Percentiles rank a stretch among this genome's conserved stretches.
Conservation (phyloP, 1,140 invertebrate species). For the Physella acuta region DNA sequence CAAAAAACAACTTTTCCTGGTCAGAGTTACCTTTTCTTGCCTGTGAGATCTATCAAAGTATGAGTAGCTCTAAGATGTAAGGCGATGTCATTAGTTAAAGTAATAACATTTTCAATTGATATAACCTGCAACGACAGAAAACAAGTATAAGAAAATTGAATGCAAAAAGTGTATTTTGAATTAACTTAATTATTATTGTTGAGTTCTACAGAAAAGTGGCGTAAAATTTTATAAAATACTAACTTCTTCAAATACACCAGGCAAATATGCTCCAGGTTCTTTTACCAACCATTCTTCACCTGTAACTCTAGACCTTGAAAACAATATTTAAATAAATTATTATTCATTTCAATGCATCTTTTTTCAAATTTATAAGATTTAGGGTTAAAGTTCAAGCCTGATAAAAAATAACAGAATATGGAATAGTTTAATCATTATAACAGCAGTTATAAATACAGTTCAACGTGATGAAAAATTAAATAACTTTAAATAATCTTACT, state of each 20-base stretch:
- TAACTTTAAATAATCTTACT: conserved; percentile 27
- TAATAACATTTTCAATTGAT: conserved; percentile 53
- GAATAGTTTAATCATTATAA: too few species aligned
- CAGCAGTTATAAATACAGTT: too few species aligned
- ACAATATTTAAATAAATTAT: conserved; percentile 4
- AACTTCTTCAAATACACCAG: conserved; percentile 59
- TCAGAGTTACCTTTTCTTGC: conserved; percentile 45
- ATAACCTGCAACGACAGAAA: conserved; percentile 49
- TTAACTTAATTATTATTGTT: too few species aligned
- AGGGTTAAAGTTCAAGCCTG: too few species aligned
- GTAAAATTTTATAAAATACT: too few species aligned
- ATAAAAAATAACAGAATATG: too few species aligned
- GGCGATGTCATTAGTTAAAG: conserved; percentile 58
- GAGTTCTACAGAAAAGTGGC: too few species aligned
- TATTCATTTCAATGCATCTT: neutral
- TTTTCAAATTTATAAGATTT: too few species aligned
- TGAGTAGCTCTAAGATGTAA: conserved; percentile 57
- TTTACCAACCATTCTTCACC: conserved; percentile 62
- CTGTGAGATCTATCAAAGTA: conserved; percentile 56
- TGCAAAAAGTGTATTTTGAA: neutral
- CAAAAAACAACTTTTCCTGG: too few species aligned
- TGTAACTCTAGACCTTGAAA: conserved; percentile 49
- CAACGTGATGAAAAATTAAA: neutral
- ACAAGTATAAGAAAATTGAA: neutral
- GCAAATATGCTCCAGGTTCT: conserved; percentile 60